Conservation (phyloP, 2,888 invertebrate genomes). For the Eudasyphora cyanicolor region DNA sequence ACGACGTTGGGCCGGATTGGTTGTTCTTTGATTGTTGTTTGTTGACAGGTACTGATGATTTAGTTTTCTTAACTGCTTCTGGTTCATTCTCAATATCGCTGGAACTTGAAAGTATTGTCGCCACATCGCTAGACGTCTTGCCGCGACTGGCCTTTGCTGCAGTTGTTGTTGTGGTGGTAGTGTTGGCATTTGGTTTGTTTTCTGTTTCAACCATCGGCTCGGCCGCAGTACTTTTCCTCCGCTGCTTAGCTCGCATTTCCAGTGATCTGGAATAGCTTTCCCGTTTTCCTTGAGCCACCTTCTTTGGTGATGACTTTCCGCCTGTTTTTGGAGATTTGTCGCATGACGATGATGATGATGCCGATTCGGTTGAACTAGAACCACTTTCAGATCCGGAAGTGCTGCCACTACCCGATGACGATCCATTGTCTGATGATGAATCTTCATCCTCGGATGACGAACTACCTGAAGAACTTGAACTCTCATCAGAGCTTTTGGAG, state of each 20-base stretch:
- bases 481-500: constrained; percentile 63
- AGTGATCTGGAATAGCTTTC: constrained; percentile 74
- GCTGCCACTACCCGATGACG: constrained; percentile 69
- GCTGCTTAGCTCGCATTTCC: constrained; percentile 75
- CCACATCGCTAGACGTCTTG: constrained; percentile 64
- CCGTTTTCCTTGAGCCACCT: constrained; percentile 70
- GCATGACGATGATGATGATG: constrained; percentile 66
- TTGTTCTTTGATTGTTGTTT: constrained; percentile 70
- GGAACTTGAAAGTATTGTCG: constrained; percentile 68
- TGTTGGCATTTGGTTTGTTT: constrained; percentile 44
- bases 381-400: constrained; percentile 67
- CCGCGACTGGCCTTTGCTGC: constrained; percentile 61
- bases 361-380: constrained; percentile 70
- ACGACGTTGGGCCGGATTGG: constrained; percentile 42
- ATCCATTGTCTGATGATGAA: constrained; percentile 74
- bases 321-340: constrained; percentile 66
- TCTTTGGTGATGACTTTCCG: constrained; percentile 68
- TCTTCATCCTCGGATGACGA: constrained; percentile 74
- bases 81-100: constrained; percentile 69
- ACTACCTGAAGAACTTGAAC: constrained; percentile 74
- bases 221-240: constrained; percentile 68
- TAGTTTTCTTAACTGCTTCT: constrained; percentile 65
- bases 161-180: constrained; percentile 55
- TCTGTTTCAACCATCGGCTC: constrained; percentile 51
- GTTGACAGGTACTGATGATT: constrained; percentile 69